Conservation (phyloP, 2,888 invertebrate genomes). For the Pilophorus perplexus region DNA sequence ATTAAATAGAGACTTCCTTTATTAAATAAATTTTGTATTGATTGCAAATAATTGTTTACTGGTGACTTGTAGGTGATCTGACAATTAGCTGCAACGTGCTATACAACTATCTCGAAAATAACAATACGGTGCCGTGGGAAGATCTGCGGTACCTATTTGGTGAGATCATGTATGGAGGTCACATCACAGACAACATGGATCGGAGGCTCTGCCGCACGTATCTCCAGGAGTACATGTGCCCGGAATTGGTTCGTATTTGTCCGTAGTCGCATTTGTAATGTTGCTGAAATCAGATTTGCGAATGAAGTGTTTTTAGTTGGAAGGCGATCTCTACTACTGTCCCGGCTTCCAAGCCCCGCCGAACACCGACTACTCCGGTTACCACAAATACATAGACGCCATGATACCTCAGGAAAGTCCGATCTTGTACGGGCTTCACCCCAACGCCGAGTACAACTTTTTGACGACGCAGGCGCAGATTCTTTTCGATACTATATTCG, state of each 20-base stretch:
- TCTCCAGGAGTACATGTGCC: conserved; percentile 81
- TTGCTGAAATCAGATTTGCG: neutral
- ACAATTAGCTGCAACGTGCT: conserved; percentile 90
- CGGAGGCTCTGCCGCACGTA: conserved; percentile 81
- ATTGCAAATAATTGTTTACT: neutral
- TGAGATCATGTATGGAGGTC: conserved; percentile 97
- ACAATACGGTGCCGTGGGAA: conserved; percentile 87
- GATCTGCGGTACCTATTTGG: conserved; percentile 91
- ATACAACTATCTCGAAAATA: conserved; percentile 86
- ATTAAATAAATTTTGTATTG: neutral
- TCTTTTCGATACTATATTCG: conserved; percentile 79
- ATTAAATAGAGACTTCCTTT: neutral
- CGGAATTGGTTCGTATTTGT: conserved; percentile 60
- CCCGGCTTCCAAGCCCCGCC: conserved; percentile 84
- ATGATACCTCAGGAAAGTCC: conserved; percentile 84
- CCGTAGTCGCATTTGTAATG: neutral
- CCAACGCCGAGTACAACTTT: conserved; percentile 93
- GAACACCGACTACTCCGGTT: conserved; percentile 80
- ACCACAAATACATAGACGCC: conserved; percentile 85
- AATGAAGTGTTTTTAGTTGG: conserved; percentile 58
- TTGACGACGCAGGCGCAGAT: conserved; percentile 81
- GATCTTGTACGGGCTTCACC: conserved; percentile 85
- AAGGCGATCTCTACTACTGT: conserved; percentile 79
- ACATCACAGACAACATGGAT: conserved; percentile 97
- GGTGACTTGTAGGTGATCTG: conserved; percentile 63